phyloP scores from a whole-genome alignment of 2,888 invertebrate genomes.

The Agriopis aurantiaria region DNA sequence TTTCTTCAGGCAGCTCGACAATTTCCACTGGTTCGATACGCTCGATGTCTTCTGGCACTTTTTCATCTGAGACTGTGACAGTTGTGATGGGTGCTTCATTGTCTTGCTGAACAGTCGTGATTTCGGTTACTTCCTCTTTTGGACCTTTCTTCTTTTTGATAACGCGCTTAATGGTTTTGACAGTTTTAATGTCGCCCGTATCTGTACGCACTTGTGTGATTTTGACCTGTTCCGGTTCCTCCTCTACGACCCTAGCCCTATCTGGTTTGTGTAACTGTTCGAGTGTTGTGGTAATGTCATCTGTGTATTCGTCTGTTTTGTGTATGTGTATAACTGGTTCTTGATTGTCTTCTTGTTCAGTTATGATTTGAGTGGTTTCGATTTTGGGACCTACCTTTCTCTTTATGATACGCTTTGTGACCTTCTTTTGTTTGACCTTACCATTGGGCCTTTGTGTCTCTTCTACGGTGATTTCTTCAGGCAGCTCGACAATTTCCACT shows the following conservation, averaged over 20 bases:
- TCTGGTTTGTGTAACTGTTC: no score
- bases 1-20: conserved; percentile 39
- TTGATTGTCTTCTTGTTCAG: conserved; percentile 62
- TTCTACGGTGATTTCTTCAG: conserved; percentile 46
- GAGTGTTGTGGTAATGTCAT: no score
- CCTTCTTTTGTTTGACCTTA: conserved; percentile 45
- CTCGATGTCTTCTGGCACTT: background rate
- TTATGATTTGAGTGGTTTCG: conserved; percentile 56
- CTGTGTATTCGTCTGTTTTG: no score
- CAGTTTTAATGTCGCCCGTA: conserved; percentile 43
- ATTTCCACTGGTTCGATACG: conserved; percentile 18
- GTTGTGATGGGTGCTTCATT: conserved; percentile 25
- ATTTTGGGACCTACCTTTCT: conserved; percentile 73
- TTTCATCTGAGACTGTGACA: conserved; percentile 14
- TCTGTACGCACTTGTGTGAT: conserved; percentile 40
- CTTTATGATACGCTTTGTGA: conserved; percentile 67
- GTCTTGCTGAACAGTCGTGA: conserved; percentile 43
- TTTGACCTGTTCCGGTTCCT: background rate
- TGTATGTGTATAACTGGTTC: conserved; percentile 36
- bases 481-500: conserved; percentile 64
- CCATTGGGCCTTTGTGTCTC: conserved; percentile 38
- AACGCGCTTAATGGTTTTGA: conserved; percentile 52
- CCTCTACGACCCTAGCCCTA: no score
- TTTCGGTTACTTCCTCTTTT: conserved; percentile 50
- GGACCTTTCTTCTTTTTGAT: conserved; percentile 56